Conservation (phyloP, 2,888 invertebrate species). For the Carabus problematicus region DNA sequence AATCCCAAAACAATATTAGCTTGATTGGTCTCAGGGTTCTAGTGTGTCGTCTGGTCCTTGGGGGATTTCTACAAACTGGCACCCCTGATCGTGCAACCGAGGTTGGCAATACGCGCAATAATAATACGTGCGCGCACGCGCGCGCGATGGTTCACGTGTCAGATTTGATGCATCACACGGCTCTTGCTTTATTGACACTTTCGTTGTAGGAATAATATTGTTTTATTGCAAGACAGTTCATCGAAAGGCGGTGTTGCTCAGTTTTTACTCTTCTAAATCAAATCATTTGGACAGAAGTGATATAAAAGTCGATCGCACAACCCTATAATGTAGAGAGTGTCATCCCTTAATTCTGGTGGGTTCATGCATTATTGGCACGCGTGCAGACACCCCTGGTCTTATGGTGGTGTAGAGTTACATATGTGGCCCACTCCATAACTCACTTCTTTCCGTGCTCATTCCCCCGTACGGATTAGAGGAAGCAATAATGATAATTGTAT, state of each 20-base stretch:
- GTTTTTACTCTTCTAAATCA: constrained; percentile 1
- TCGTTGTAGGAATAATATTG: background rate
- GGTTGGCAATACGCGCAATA: background rate
- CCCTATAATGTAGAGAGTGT: background rate
- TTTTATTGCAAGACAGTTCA: background rate
- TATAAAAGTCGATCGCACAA: too few species aligned
- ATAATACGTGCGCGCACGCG: background rate
- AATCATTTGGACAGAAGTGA: too few species aligned
- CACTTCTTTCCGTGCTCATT: background rate
- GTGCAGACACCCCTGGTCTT: background rate
- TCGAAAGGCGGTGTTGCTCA: constrained; percentile 6
- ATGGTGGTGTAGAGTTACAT: background rate
- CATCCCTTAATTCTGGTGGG: background rate
- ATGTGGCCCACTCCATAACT: background rate
- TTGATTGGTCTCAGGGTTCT: constrained; percentile 13
- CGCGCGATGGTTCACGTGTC: constrained; percentile 3
- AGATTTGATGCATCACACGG: constrained; percentile 14
- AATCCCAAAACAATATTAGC: constrained; percentile 23
- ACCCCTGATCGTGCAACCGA: too few species aligned
- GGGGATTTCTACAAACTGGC: constrained; percentile 11
- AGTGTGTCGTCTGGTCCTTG: background rate
- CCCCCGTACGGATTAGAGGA: background rate
- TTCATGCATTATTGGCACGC: constrained; percentile 10
- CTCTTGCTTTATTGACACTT: background rate
- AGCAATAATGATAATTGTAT: constrained; percentile 62